Base-by-base conservation (phyloP, 2,113 vertebrate genomes). In the Speoplatyrhinus poulsoni region DNA sequence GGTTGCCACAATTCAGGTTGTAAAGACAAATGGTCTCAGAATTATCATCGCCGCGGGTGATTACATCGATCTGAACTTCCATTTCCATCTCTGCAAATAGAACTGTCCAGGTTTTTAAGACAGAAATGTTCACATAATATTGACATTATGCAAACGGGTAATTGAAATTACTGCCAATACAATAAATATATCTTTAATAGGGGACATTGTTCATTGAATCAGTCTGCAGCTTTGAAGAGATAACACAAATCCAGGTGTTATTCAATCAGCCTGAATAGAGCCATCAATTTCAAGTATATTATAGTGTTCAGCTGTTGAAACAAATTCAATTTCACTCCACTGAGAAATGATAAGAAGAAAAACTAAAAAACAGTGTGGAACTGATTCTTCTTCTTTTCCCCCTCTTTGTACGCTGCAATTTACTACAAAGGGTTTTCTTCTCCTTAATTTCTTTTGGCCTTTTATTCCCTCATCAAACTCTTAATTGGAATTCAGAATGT, bases 281-380 rank as follows among this genome's bases (percentile, higher is more conserved):
- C 9, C 33, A 36, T 65, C 49, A 55, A 65, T 65, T 55, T 13
- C 63, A 55, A 55, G 16, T 17, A n/a, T 33, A 65, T 65, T 64
- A 64, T 36, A 41, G 52, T 26, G 50, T 65, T 15, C n/a, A 26
- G 32, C 63, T 52, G 16, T 16, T 53, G 49, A 54, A 52, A 65
- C 63, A 46, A 53, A 65, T 54, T 32, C 32, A 50, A 11, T 36
- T 55, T 49, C 36, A 3, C 36, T 33, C 63, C 50, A 33, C 52
- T 17, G 33, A 12, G 50, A 17, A 55, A 55, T 12, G 63, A 54
- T 17, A 55, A 26, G 26, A 26, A 26, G 26, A 26, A 54, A 26
- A 32, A 17, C 33, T 16, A 33, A 26, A 26, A 26, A 26, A 26
- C 26, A 19, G 19, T 19, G 2, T 26, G 12, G 63, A 65, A 8